Conservation (phyloP, 2,888 invertebrate genomes). For the Lochmaea crataegi region DNA sequence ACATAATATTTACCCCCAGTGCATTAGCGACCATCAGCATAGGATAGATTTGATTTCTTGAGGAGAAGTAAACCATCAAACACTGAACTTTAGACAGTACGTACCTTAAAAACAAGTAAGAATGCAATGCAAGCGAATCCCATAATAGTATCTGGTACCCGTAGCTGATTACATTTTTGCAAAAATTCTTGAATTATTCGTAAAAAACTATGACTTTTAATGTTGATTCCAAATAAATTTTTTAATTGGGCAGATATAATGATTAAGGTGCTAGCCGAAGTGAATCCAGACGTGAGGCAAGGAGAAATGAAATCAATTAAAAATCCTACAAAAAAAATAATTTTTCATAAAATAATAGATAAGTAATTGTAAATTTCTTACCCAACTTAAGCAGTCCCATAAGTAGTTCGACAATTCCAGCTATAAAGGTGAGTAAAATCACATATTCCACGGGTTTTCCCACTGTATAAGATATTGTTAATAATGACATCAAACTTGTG, state of each 20-base stretch:
- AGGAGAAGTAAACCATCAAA: too few relatives aligned
- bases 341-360: neutral
- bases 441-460: constrained; percentile 79
- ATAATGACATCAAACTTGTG: constrained; percentile 90
- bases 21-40: too few relatives aligned
- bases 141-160: constrained; percentile 73
- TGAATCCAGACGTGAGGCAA: constrained; percentile 86
- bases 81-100: neutral
- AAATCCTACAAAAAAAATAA: constrained; percentile 72
- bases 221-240: constrained; percentile 77
- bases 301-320: constrained; percentile 86
- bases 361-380: constrained; percentile 57
- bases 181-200: constrained; percentile 70
- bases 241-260: constrained; percentile 83
- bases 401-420: constrained; percentile 80
- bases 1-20: too few relatives aligned
- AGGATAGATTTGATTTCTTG: too few relatives aligned
- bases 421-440: constrained; percentile 80
- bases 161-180: constrained; percentile 67
- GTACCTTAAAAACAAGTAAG: constrained; percentile 77
- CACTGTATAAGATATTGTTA: constrained; percentile 80
- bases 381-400: constrained; percentile 88
- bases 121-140: constrained; percentile 74
- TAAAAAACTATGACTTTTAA: constrained; percentile 74
- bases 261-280: constrained; percentile 84